Base-by-base conservation (phyloP, 2,888 invertebrate species). In the Cryptus armator region DNA sequence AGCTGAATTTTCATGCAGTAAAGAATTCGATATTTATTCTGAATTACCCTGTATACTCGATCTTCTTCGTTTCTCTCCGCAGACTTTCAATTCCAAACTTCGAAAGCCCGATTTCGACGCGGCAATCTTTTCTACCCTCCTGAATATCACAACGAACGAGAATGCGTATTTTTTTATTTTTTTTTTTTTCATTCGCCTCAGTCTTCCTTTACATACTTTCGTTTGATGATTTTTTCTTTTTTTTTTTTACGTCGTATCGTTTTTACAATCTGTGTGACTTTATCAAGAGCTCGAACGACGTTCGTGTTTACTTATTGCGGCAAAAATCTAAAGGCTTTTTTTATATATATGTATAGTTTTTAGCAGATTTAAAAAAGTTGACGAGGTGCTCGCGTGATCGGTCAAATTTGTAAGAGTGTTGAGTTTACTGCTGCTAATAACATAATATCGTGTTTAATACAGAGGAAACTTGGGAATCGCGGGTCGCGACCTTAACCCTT, bases 121-220 rank as follows among this genome's bases (percentile, higher is more conserved):
- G 32, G 62, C 62, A 62, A 62, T 62, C 62, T 62, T 62, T 62
- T 62, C 32, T 29, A 62, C 62, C 62, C 62, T n/a, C n/a, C 62
- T 48, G 29, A n/a, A 29, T 62, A 62, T 29, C 62, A 29, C 29
- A 14, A 32, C 29, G 29, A 62, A 32, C 6, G 32, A 29, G n/a
- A 62, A 32, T 14, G 32, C 62, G 62, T 12, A 62, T 32, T 48
- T 44, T 53, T 71, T 24, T 24, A 1, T 37, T 10, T 71, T 24
- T 24, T 24, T 37, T 10, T 59, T 43, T 46, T 56, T 71, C 19
- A 19, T 59, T 24, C 62, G 9, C 4, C 24, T 62, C 62, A 29
- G 10, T 5, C 32, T 48, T 68, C 29, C 7, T 68, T 29, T 9
- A 19, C 56, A 19, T 71, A 56, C 7, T 46, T 24, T 29, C 29